A percentile compares a stretch with the other conserved stretches of the same genome.
Evolutionary conservation across 2,113 vertebrate species (phyloP).

Genomic region (Patagioenas fasciata): DNA sequence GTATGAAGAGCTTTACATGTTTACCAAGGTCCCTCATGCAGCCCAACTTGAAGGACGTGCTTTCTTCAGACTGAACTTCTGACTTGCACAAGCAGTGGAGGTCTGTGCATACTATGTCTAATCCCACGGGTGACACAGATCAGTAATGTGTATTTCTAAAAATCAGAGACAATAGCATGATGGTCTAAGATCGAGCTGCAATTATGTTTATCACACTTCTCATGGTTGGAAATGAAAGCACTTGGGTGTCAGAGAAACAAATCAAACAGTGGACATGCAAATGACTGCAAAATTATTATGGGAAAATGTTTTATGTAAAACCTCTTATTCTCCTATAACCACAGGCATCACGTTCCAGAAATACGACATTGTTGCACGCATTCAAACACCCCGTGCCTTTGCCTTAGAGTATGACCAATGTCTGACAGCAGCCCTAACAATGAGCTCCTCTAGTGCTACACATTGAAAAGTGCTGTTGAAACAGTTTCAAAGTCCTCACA

Average conservation of each 20-base stretch:
- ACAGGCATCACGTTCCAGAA: not conserved
- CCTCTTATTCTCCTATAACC: not conserved
- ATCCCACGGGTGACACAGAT: not conserved
- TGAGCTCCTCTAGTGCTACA: not conserved
- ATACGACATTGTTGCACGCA: not conserved
- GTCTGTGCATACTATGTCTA: not conserved
- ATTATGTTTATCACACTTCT: not conserved
- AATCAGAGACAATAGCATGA: not conserved
- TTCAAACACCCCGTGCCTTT: not conserved
- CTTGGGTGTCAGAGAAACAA: not conserved
- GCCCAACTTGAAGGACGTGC: not conserved
- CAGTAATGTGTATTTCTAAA: not conserved
- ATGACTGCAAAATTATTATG: not conserved
- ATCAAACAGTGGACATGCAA: not conserved
- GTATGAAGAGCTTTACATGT: not conserved
- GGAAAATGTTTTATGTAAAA: not conserved
- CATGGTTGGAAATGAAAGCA: not conserved
- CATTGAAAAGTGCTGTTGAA: not conserved
- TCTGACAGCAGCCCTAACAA: not conserved
- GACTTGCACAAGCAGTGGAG: not conserved
- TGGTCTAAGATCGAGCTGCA: not conserved
- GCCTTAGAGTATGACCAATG: not conserved
- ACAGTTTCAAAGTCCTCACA: not conserved
- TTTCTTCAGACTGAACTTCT: not conserved
- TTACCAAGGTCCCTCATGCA: not conserved